Base-by-base conservation (phyloP, 2,888 invertebrate genomes). In the Temnothorax ravouxi region DNA sequence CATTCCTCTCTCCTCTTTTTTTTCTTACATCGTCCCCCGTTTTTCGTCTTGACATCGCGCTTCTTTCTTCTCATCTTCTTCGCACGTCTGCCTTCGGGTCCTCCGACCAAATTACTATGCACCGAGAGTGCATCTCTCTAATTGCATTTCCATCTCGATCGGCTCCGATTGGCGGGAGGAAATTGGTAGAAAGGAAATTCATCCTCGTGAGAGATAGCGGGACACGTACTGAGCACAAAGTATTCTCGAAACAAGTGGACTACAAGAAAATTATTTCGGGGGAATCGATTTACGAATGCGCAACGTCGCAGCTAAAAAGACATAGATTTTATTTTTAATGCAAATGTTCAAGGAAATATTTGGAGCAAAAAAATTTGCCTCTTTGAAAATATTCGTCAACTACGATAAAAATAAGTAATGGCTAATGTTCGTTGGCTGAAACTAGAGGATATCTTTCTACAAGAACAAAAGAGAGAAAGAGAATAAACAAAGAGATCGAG, bases 381-480 rank as follows among this genome's bases (percentile, higher is more conserved):
- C 47, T 85, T 86, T 83, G 64, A 89, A 89, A 87, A 88, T 88
- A 86, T 87, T 91, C 88, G 85, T 76, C 21, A 41, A 84, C 62
- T 88, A 86, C 76, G 88, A 88, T 90, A 87, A 91, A 88, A 90
- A 88, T 90, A 90, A 92, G 89, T 89, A 87, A 92, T 88, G 86
- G 85, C 81, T 54, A 50, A 3, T 15, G 66, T 69, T 34, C 74
- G 74, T 85, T 84, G 88, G 84, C 81, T 85, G 82, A 88, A 89
- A 91, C 90, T 91, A 88, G 88, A 62, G 3, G 3, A 41, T 41
- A 41, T 64, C 9, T n/a, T n/a, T 41, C 9, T 62, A n/a, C 38
- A 41, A 64, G 13, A 64, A 8, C 13, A 59, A 4, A 9, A 5
- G 2, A 64, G 84, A 84, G 80, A 82, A 84, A 84, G 88, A 88